Evolutionary conservation across 2,888 invertebrate genomes (phyloP), one percentile per base, ranked within the genome.

Genomic region (Caenorhabditis zanzibari): DNA sequence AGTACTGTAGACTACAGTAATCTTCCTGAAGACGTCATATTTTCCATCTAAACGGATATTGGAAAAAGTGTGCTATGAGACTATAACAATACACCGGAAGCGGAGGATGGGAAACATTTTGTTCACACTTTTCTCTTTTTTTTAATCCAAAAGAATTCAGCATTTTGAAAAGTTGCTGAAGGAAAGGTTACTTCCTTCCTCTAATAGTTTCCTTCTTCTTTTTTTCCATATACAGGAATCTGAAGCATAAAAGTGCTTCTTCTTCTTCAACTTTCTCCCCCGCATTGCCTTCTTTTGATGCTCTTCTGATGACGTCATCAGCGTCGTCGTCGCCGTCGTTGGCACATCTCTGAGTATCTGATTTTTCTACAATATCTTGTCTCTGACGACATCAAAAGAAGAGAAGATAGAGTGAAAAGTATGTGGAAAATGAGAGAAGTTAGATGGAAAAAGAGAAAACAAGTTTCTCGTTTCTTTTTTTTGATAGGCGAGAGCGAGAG

Each of bases 251-350:
- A 19, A 54, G 68, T 54, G 49, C 54, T 24, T 61, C 32, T 38
- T 32, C 61, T 38, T 19, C 32, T 58, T 58, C n/a, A 16, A 5
- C 26, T 63, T 22, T 44, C 63, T 61, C 61, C 44, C 63, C 63
- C 63, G 44, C 68, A 38, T 54, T 54, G 54, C 54, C 68, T 68
- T 68, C 66, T 68, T 66, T 66, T 68, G 54, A 68, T 68, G 68
- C 68, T 68, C 68, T 68, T 54, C 68, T 38, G 68, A 68, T 68
- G 68, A 68, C 68, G 68, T 68, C 68, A 68, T 68, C 54, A 68
- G 22, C 68, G 35, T 64, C 63, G 28, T 32, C 75, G 38, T 64
- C 63, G 28, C 22, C 75, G 38, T 44, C 63, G 63, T 47, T 35
- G 63, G 49, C 66, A 52, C 49, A 6, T 52, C 47, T 47, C 72